phyloP scores from a whole-genome alignment of 2,888 invertebrate genomes.

The Catonia carolina region DNA sequence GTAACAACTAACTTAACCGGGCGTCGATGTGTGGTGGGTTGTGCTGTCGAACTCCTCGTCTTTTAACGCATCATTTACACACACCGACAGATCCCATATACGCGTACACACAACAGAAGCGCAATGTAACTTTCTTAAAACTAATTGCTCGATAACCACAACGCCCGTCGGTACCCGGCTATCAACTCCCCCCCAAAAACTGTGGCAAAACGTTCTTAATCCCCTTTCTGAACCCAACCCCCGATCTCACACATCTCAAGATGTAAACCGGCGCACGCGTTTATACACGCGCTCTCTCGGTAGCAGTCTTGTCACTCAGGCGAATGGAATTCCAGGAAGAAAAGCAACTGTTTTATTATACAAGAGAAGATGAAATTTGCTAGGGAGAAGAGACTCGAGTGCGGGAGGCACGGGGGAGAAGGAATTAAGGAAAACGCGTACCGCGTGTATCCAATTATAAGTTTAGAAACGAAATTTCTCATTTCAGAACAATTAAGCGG shows the following conservation, averaged over 20 bases:
- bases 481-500: slow-evolving; percentile 51
- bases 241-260: no score
- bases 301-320: slow-evolving; percentile 4
- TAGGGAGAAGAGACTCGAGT: slow-evolving; percentile 3
- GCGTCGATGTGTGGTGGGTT: not conserved
- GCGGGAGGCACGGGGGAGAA: slow-evolving; percentile 6
- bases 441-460: slow-evolving; percentile 49
- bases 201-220: slow-evolving; percentile 11
- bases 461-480: slow-evolving; percentile 50
- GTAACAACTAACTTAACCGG: not conserved
- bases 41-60: slow-evolving; percentile 5
- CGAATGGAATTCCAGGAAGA: slow-evolving; percentile 15
- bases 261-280: not conserved
- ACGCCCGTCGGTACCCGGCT: not conserved
- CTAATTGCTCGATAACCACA: slow-evolving; percentile 19
- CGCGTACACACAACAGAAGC: not conserved
- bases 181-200: not conserved
- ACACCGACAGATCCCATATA: no score
- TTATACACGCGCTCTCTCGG: not conserved
- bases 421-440: slow-evolving; percentile 23
- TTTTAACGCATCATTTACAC: not conserved
- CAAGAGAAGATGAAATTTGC: slow-evolving; percentile 17
- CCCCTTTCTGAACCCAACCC: not conserved
- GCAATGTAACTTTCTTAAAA: slow-evolving; percentile 14
- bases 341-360: slow-evolving; percentile 19